Percentiles rank a stretch among this genome's conserved stretches.
These are phyloP conservation scores for Chinchilla lanigera DNA, from an alignment of 2,113 vertebrate species.

Conservation along the genomic window DNA sequence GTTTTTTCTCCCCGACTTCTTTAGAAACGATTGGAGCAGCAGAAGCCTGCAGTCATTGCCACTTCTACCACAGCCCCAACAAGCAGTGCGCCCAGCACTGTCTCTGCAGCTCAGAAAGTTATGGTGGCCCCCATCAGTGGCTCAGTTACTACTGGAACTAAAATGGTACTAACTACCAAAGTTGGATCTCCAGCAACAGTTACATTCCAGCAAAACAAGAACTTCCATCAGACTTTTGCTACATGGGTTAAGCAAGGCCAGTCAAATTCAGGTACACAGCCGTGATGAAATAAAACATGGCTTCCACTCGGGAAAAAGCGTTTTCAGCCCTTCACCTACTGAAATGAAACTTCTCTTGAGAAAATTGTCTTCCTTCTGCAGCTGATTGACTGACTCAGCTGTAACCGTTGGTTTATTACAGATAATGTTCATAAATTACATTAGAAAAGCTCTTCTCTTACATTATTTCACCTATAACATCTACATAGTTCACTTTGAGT, in stretches of 20 bases:
- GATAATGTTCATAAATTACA: conserved; percentile 60
- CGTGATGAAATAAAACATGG: background rate
- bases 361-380: conserved; percentile 47
- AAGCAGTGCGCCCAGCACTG: conserved; percentile 87
- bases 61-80: conserved; percentile 85
- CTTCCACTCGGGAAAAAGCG: conserved; percentile 32
- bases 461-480: conserved; percentile 69
- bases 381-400: conserved; percentile 21
- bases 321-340: conserved; percentile 8
- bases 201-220: conserved; percentile 98
- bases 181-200: conserved; percentile 93
- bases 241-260: conserved; percentile 99
- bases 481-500: conserved; percentile 72
- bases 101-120: conserved; percentile 91
- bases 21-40: conserved; percentile 96
- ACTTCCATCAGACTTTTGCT: conserved; percentile 98
- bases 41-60: conserved; percentile 87
- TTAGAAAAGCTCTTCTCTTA: conserved; percentile 45
- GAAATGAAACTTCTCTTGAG: conserved; percentile 54
- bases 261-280: conserved; percentile 90
- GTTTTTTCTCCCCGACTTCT: conserved; percentile 46
- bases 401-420: conserved; percentile 38
- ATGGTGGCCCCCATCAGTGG: conserved; percentile 89
- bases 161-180: conserved; percentile 96
- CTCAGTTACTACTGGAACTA: conserved; percentile 92